phyloP scores from a whole-genome alignment of 2,113 vertebrate genomes.

The Herpetotheres cachinnans region DNA sequence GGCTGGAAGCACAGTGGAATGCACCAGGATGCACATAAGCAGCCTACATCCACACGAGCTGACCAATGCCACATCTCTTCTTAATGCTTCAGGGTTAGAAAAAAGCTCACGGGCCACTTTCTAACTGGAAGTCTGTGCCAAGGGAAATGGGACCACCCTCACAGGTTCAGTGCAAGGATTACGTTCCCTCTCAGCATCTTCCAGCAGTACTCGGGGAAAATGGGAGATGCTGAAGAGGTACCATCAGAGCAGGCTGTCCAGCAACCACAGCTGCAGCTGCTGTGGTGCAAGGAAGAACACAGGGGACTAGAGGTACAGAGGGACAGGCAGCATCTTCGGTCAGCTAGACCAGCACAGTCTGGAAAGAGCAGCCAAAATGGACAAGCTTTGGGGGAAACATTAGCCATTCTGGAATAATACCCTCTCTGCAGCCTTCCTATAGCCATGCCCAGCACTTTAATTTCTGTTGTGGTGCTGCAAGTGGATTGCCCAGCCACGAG shows the following conservation, averaged over 20 bases:
- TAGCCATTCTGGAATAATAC: rapidly evolving
- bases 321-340: background rate
- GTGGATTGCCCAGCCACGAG: background rate
- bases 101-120: rapidly evolving
- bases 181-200: background rate
- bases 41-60: background rate
- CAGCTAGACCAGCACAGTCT: rapidly evolving
- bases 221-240: background rate
- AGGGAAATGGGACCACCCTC: background rate
- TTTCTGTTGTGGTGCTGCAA: background rate
- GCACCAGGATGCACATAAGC: background rate
- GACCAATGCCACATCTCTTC: background rate
- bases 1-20: background rate
- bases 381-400: background rate
- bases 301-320: background rate
- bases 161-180: rapidly evolving
- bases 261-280: background rate
- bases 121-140: background rate
- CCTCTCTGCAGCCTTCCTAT: background rate
- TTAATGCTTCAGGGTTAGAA: background rate
- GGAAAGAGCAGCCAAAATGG: background rate
- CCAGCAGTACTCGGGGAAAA: background rate
- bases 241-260: background rate
- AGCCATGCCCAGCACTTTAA: background rate
- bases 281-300: background rate